These are phyloP conservation scores for Tychaedon coryphoeus DNA, from an alignment of 2,113 vertebrate genomes.

Conservation along the genomic window DNA sequence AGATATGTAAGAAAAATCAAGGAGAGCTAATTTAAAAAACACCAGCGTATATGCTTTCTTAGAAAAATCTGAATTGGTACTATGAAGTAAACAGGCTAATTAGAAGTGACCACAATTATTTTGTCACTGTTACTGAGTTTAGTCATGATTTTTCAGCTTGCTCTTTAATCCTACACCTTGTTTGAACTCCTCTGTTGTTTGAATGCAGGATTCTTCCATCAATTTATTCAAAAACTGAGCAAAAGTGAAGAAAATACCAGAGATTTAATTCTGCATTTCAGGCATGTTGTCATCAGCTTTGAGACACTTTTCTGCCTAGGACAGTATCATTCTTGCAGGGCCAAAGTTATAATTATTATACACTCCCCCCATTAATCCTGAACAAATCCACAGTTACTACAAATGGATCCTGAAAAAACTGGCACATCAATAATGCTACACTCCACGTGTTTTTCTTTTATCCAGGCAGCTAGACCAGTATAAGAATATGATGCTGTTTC, in stretches of 20 bases:
- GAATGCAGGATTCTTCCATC: neutral
- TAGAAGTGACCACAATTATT: slow-evolving; percentile 45
- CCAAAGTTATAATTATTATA: neutral
- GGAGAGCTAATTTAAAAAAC: slow-evolving; percentile 9
- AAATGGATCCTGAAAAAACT: neutral
- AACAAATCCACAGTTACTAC: neutral
- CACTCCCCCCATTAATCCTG: neutral
- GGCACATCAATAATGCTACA: neutral
- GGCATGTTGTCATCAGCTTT: neutral
- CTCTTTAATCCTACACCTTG: neutral
- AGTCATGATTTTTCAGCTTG: slow-evolving; percentile 6
- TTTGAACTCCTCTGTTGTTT: neutral
- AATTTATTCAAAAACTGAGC: neutral
- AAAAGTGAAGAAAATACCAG: neutral
- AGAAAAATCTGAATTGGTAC: neutral
- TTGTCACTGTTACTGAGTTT: neutral
- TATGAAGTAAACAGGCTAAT: slow-evolving; percentile 31
- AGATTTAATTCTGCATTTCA: neutral
- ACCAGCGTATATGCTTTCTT: neutral
- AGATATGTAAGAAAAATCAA: slow-evolving; percentile 45
- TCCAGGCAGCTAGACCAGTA: neutral
- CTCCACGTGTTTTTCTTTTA: neutral
- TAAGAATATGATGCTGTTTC: neutral
- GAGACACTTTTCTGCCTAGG: neutral
- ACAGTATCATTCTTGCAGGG: neutral